These are phyloP conservation scores for Proisotoma minuta DNA, from an alignment of 2,888 invertebrate genomes.

Conservation along the genomic window DNA sequence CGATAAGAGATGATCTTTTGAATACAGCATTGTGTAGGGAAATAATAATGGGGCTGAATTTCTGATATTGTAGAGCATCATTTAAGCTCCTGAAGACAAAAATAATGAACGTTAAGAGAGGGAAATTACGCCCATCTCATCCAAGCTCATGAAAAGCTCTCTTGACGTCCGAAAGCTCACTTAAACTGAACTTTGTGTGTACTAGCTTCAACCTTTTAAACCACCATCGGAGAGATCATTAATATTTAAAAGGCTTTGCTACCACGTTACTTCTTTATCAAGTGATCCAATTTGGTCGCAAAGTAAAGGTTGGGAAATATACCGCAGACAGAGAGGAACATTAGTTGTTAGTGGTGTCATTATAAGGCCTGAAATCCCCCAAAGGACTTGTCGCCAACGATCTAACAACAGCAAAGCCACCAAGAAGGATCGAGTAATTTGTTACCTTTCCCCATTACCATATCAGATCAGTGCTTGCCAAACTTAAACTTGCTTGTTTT, in stretches of 20 bases:
- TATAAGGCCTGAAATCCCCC: neutral
- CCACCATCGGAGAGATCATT: conserved; percentile 10
- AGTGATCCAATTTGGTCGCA: neutral
- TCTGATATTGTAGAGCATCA: neutral
- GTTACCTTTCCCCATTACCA: conserved; percentile 13
- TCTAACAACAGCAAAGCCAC: neutral
- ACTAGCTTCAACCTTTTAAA: neutral
- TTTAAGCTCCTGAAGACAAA: conserved; percentile 13
- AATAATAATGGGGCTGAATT: neutral
- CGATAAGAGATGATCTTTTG: too few species aligned
- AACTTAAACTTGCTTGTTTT: neutral
- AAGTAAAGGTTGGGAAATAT: neutral
- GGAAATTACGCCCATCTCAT: conserved; percentile 19
- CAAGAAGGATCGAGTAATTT: conserved; percentile 10
- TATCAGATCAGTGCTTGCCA: neutral
- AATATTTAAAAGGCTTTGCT: conserved; percentile 15
- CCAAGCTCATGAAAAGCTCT: conserved; percentile 13
- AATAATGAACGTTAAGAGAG: conserved; percentile 16
- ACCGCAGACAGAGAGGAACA: neutral
- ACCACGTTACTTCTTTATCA: neutral
- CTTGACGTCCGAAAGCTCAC: conserved; percentile 16
- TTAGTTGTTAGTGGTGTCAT: conserved; percentile 2
- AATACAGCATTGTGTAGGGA: too few species aligned
- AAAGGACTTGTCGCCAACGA: conserved; percentile 16
- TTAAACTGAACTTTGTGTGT: too few species aligned